Conservation (phyloP, 2,113 vertebrate species). For the Xenus cinereus region DNA sequence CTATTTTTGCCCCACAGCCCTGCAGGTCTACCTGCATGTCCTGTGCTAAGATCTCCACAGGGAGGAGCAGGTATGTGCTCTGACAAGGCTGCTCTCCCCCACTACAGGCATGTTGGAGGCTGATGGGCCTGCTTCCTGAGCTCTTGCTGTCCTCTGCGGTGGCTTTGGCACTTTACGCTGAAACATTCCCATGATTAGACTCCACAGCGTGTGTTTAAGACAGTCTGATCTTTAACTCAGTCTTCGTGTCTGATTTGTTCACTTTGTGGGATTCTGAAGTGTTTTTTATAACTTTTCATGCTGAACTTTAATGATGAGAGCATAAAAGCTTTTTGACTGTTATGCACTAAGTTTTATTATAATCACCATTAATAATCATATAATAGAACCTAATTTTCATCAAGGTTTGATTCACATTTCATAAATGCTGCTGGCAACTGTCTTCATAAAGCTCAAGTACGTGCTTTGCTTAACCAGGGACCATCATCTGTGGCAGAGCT, state of each 20-base stretch:
- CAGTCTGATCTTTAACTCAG: not conserved
- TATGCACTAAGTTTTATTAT: not conserved
- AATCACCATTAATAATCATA: not conserved
- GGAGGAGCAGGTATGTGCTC: not conserved
- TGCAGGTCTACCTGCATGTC: not conserved
- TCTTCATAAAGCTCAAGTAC: not conserved
- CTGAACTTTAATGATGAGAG: constrained; percentile 14
- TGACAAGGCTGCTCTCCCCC: not conserved
- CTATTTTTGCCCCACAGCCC: not conserved
- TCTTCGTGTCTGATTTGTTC: not conserved
- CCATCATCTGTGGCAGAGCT: not conserved
- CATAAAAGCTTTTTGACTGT: constrained; percentile 35
- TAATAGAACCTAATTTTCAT: constrained; percentile 22
- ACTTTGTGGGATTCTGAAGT: constrained; percentile 28
- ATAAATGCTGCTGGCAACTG: not conserved
- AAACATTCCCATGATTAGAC: not conserved
- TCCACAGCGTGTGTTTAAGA: not conserved
- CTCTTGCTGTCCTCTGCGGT: not conserved
- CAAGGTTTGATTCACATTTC: constrained; percentile 8
- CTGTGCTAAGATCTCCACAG: not conserved
- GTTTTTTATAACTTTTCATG: not conserved
- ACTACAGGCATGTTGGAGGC: not conserved
- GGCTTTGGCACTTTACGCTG: not conserved
- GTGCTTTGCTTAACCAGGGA: not conserved
- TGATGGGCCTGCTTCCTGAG: rapidly evolving